Conservation (phyloP, 2,113 vertebrate genomes). For the Macroglossus sobrinus region DNA sequence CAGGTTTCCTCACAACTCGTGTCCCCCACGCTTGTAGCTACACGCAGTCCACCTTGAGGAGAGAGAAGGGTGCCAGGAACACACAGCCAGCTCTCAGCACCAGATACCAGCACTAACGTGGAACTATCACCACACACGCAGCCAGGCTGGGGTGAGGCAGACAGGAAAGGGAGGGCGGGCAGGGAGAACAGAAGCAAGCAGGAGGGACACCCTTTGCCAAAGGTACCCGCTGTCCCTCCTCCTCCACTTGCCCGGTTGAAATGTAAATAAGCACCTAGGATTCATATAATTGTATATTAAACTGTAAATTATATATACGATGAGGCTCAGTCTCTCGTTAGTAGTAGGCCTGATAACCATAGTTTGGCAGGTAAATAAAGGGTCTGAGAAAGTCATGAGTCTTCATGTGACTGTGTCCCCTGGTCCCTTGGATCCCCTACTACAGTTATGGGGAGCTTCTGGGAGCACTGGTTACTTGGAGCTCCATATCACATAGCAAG, state of each 20-base stretch:
- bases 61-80: neutral
- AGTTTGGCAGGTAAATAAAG: neutral
- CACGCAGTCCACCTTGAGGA: neutral
- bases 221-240: neutral
- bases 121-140: rapidly evolving
- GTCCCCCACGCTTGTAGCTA: neutral
- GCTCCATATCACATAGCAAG: rapidly evolving
- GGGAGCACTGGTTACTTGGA: neutral
- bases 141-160: neutral
- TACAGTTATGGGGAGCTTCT: neutral
- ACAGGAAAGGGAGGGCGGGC: neutral
- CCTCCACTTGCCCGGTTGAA: neutral
- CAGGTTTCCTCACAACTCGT: neutral
- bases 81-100: neutral
- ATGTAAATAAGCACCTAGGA: neutral
- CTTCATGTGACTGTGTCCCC: neutral
- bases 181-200: neutral
- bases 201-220: neutral
- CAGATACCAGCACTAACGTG: too few relatives aligned
- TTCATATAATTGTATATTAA: too few relatives aligned
- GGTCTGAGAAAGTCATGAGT: neutral
- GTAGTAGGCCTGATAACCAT: neutral
- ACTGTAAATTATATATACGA: neutral
- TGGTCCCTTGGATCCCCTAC: neutral
- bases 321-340: neutral